Base-by-base conservation (phyloP, 30 jellyfish, hydroid and myxozoan genomes). In the Cassiopea xamachana region DNA sequence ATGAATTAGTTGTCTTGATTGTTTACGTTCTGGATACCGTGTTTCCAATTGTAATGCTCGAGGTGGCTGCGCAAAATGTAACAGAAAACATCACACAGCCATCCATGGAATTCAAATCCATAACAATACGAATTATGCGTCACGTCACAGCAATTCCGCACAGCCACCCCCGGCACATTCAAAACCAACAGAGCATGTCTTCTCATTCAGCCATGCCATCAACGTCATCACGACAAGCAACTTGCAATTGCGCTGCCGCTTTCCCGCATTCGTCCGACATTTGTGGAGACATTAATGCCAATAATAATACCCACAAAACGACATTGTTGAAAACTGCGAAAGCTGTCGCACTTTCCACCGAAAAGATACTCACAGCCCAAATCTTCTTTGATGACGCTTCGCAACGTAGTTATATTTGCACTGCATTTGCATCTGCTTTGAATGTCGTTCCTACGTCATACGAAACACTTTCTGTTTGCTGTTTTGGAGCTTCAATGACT, bases 381-480 rank as follows among this genome's bases (percentile, higher is more conserved):
- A 47, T 75, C 69, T 75, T 43, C 46, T 75, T 75, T n/a, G 85
- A 75, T n/a, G 85, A 75, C 44, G 85, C 69, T 1, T 75, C 85
- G 43, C 85, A 75, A 75, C 85, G 85, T n/a, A n/a, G 85, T n/a
- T 67, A 84, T 84, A 73, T 84, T 43, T 86, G 92, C 77, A 70
- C 75, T 13, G 92, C 60, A 1, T 84, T 84, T 49, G 92, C 92
- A 1, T 9, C 44, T 46, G 72, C 71, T 5, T 60, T 84, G 61
- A 64, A 60, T 19, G 48, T 84, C 47, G 44, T 43, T 43, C 92
- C 92, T 70, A 47, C 58, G 78, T 71, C 92, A 8, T 84, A 84
- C 92, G 92, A 84, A 60, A 48, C 45, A 3, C 60, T 84, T 9
- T 84, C 92, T 1, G 78, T 84, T 47, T 84, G 86, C 49, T 77